Base-by-base conservation (phyloP, 2,888 invertebrate genomes). In the Cheilosia grossa region DNA sequence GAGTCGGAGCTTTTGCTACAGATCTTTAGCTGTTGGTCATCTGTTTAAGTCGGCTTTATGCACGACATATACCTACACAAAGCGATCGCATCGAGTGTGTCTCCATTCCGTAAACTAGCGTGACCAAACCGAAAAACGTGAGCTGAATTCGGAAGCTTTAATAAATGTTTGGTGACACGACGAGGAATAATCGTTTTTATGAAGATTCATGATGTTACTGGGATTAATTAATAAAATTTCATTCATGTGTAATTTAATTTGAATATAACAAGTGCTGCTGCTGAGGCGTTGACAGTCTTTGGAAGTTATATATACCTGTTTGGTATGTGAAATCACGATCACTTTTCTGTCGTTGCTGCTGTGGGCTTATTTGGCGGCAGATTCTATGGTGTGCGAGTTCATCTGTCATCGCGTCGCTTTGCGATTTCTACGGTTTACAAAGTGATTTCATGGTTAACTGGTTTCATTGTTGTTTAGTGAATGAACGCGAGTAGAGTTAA, bases 381-480 rank as follows among this genome's bases (percentile, higher is more conserved):
- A 61, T 47, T 67, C 27, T 61, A 53, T 77, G 54, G 40, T 77
- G 66, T 72, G 53, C 67, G 24, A 47, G 33, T 54, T 63, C 15
- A 40, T 67, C n/a, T 27, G 30, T 72, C 7, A 54, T 53, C 10
- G 40, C 17, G 30, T 33, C 24, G 59, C 51, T 75, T 59, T n/a
- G 54, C 40, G 40, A 78, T 74, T 79, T 79, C 53, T 83, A 69
- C 64, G 51, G 67, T 44, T 40, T 66, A 17, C 42, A 33, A 58
- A 73, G 44, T 63, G 54, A 74, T 83, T 74, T 79, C 83, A 83
- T 83, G 79, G 83, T 70, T 79, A 83, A 79, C 83, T 70, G 63
- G 83, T 79, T 79, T 74, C 10, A 21, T 51, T 66, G 51, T 83
- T 79, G 54, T 79, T 79, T 83, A 69, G 69, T 74, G 74, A 79